phyloP scores from a whole-genome alignment of 2,113 vertebrate genomes.

The Psittacula cyanocephala region DNA sequence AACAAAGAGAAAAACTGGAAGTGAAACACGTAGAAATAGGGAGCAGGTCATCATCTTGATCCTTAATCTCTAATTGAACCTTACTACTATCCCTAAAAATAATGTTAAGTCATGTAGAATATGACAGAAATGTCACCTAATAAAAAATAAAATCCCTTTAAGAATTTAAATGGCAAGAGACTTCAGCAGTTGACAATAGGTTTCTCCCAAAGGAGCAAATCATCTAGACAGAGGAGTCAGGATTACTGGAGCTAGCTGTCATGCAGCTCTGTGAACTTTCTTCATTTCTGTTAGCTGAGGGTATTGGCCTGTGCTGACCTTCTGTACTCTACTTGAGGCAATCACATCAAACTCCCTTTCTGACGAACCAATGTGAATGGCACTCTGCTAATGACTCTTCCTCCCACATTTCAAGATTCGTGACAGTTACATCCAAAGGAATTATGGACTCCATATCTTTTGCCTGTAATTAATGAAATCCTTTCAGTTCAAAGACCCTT shows the following conservation, averaged over 20 bases:
- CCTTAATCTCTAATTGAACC: constrained; percentile 8
- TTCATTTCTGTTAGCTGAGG: constrained; percentile 33
- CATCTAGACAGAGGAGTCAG: constrained; percentile 37
- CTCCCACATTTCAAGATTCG: constrained; percentile 51
- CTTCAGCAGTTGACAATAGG: constrained; percentile 17
- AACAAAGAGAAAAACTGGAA: background rate
- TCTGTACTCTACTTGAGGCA: constrained; percentile 57
- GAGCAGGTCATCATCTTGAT: background rate
- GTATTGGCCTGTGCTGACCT: constrained; percentile 27
- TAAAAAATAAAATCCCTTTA: constrained; percentile 46
- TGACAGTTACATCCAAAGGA: constrained; percentile 51
- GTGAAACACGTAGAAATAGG: background rate
- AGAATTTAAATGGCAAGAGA: constrained; percentile 50
- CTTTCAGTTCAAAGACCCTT: constrained; percentile 37
- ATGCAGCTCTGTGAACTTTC: constrained; percentile 22
- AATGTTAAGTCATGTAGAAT: constrained; percentile 46
- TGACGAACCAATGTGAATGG: constrained; percentile 23
- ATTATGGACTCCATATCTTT: constrained; percentile 39
- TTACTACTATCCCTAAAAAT: constrained; percentile 7
- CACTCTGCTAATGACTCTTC: constrained; percentile 64
- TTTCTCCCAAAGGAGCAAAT: constrained; percentile 40
- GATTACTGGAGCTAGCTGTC: constrained; percentile 56
- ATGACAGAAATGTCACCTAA: constrained; percentile 35
- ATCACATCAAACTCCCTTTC: constrained; percentile 55
- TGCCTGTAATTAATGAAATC: constrained; percentile 53